Base-by-base conservation (phyloP, 1,140 invertebrate genomes). In the Rhagoletis pomonella region DNA sequence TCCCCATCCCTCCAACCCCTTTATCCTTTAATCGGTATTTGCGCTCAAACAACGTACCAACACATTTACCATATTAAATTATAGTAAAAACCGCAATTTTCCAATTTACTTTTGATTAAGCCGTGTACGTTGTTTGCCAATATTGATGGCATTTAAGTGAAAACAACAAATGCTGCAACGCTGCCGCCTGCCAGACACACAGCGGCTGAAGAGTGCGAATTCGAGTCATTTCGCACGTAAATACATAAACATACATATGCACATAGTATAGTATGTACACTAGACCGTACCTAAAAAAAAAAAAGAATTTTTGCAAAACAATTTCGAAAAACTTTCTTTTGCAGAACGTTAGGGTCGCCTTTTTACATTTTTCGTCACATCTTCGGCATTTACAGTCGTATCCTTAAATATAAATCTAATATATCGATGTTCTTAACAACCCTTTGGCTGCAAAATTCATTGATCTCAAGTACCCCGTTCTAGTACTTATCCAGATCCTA, bases 11-110 rank as follows among this genome's bases (percentile, higher is more conserved):
- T 3, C 42, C 42, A 14, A 19, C 17, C 7, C 5, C 47, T 0
- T 9, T 4, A 58, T 0, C 47, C 47, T 19, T 29, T 1, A 55
- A 58, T 81, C 44, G 47, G 14, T 6, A 3, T 29, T 5, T 50
- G 19, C 85, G n/a, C 19, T 19, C 85, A 86, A 47, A 39, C 58
- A 60, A 60, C 29, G 14, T 59, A 86, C 85, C 58, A 60, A 86
- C 58, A 65, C 85, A 55, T 86, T 47, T 44, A 60, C 85, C 85
- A 86, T 47, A 44, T 60, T 58, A 86, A 86, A 86, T 86, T 86
- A 86, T 62, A 86, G 58, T 62, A 86, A 86, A 86, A 86, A 86
- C 85, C 85, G 85, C 85, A 86, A 86, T 86, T 86, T 86, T 86
- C 85, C 85, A 86, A 86, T 86, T 86, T 86, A 86, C 85, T 39